Evolutionary conservation across 2,888 invertebrate species (phyloP).

Genomic region (Acronicta psi): DNA sequence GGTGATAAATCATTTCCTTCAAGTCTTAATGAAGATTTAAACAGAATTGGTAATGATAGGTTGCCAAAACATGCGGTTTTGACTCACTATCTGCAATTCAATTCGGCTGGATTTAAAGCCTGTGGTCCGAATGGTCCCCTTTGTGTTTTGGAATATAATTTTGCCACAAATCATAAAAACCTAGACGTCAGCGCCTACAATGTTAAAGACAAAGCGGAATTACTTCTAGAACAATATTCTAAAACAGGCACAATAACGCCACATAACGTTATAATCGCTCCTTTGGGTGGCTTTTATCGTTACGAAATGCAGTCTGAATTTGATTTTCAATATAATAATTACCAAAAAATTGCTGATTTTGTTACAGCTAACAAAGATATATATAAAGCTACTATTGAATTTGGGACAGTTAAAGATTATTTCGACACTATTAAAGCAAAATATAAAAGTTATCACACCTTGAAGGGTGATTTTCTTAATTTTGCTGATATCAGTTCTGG

Average conservation of each 20-base stretch:
- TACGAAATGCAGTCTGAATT: conserved; percentile 96
- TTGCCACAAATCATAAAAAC: conserved; percentile 93
- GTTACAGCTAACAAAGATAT: conserved; percentile 93
- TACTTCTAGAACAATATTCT: conserved; percentile 96
- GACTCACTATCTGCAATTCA: conserved; percentile 79
- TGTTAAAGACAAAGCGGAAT: conserved; percentile 94
- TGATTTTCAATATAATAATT: conserved; percentile 98
- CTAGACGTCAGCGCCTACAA: conserved; percentile 94
- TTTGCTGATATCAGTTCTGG: conserved; percentile 97
- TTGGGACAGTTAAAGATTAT: conserved; percentile 97
- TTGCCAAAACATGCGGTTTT: conserved; percentile 74
- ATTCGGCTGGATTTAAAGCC: conserved; percentile 75
- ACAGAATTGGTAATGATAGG: conserved; percentile 74
- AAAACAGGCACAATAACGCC: conserved; percentile 95
- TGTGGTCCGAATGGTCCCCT: conserved; percentile 76
- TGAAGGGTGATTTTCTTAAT: conserved; percentile 98
- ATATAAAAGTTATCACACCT: conserved; percentile 89
- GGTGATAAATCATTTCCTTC: conserved; percentile 65
- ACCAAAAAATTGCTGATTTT: conserved; percentile 95
- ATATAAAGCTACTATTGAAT: conserved; percentile 92
- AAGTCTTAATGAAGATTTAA: conserved; percentile 69
- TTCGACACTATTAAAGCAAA: conserved; percentile 92
- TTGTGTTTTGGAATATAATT: conserved; percentile 85
- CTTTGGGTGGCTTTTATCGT: conserved; percentile 97
- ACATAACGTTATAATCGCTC: conserved; percentile 97